phyloP scores from a whole-genome alignment of 2,797 vertebrate species.

The Paedocypris micromegethes region DNA sequence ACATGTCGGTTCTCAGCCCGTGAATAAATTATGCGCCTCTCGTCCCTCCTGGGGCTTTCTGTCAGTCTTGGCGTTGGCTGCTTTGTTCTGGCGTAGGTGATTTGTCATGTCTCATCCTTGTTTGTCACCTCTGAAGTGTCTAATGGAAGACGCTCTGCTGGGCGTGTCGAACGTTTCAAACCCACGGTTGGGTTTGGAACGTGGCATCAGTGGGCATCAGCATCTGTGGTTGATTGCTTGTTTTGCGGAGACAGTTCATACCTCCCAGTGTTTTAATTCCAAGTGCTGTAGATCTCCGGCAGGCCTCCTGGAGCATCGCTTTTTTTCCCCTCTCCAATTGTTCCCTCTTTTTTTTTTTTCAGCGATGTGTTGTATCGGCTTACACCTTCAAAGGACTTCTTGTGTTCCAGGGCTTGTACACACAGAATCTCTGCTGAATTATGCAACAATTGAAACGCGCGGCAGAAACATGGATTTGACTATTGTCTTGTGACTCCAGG shows the following conservation, averaged over 20 bases:
- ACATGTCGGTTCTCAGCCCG: conserved; percentile 6
- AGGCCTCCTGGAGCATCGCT: conserved; percentile 19
- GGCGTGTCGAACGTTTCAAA: conserved; percentile 42
- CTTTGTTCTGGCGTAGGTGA: conserved; percentile 38
- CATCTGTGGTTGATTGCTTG: conserved; percentile 38
- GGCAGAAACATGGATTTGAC: conserved; percentile 19
- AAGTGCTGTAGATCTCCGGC: conserved; percentile 5
- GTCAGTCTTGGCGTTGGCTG: conserved; percentile 14
- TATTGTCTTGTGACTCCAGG: background rate
- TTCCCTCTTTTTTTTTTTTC: too few species aligned
- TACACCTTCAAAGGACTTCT: conserved; percentile 19
- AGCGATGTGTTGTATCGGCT: conserved; percentile 1
- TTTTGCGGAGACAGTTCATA: conserved; percentile 22
- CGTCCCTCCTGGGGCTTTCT: conserved; percentile 28
- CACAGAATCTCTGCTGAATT: conserved; percentile 34
- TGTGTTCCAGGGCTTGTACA: background rate
- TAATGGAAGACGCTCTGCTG: conserved; percentile 46
- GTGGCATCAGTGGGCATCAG: conserved; percentile 34
- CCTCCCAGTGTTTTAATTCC: conserved; percentile 19
- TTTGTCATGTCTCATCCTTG: conserved; percentile 45
- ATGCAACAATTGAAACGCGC: conserved; percentile 24
- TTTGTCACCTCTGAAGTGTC: conserved; percentile 43
- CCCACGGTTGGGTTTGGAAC: conserved; percentile 39
- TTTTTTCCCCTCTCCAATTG: conserved; percentile 2
- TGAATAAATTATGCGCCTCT: conserved; percentile 36